Evolutionary conservation across 2,113 vertebrate species (phyloP).

Genomic region (Apteryx owenii): DNA sequence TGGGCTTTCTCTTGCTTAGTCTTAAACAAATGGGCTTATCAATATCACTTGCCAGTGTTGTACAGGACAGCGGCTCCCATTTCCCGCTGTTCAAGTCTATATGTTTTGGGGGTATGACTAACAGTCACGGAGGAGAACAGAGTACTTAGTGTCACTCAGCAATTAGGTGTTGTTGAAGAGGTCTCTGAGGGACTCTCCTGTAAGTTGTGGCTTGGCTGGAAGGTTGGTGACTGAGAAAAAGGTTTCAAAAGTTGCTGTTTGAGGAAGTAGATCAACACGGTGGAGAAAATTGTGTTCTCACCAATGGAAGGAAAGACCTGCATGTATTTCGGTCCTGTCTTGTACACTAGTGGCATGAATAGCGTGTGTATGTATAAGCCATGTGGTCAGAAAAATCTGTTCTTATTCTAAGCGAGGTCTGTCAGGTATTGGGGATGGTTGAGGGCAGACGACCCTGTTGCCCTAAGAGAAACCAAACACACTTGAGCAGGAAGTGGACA

Average conservation of each 20-base stretch:
- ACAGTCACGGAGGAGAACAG: not conserved
- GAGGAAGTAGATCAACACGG: fast-evolving
- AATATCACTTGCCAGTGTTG: not conserved
- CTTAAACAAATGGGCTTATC: not conserved
- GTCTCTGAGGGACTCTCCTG: not conserved
- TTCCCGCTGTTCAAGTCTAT: not conserved
- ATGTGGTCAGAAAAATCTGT: fast-evolving
- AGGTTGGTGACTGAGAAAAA: not conserved
- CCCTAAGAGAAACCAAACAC: not conserved
- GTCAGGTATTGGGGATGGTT: not conserved
- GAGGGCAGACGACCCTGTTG: not conserved
- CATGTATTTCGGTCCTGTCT: not conserved
- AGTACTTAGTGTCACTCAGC: not conserved
- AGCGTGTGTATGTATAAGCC: not conserved
- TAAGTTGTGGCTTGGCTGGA: not conserved
- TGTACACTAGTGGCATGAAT: not conserved
- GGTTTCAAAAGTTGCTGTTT: not conserved
- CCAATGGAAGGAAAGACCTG: not conserved
- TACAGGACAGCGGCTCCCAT: not conserved
- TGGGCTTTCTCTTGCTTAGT: not conserved
- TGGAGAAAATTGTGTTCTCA: fast-evolving
- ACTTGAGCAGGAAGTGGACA: not conserved
- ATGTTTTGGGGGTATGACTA: fast-evolving
- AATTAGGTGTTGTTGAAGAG: not conserved
- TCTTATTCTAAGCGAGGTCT: not conserved